Evolutionary conservation across 2,797 vertebrate species (phyloP).

Genomic region (Bradypus variegatus): DNA sequence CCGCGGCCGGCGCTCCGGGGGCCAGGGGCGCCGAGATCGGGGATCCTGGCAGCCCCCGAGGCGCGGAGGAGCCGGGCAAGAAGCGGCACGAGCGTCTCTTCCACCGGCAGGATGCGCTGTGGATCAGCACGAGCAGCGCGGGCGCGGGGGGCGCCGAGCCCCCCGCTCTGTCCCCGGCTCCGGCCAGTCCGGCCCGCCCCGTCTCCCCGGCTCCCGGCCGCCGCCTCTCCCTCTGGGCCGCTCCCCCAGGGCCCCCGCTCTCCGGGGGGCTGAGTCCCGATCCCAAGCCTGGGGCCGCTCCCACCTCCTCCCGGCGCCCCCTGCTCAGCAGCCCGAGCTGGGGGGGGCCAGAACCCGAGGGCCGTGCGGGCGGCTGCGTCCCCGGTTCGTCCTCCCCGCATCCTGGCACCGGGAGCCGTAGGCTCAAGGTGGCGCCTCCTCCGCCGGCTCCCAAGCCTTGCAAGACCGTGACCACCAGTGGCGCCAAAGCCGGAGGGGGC

Average conservation of each 20-base stretch:
- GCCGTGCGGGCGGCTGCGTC: constrained; percentile 55
- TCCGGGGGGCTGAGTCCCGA: constrained; percentile 61
- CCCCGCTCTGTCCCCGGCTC: constrained; percentile 58
- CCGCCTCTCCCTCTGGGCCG: constrained; percentile 61
- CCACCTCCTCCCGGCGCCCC: constrained; percentile 58
- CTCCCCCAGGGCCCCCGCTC: constrained; percentile 46
- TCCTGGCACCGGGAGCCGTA: constrained; percentile 69
- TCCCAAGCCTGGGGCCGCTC: constrained; percentile 55
- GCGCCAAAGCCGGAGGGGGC: constrained; percentile 60
- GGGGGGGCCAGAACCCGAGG: constrained; percentile 60
- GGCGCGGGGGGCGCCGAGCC: constrained; percentile 62
- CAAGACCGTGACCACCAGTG: constrained; percentile 69
- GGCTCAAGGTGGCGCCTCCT: constrained; percentile 72
- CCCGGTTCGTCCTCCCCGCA: constrained; percentile 69
- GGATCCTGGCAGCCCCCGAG: constrained; percentile 73
- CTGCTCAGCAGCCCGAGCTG: constrained; percentile 70
- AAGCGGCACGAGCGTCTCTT: constrained; percentile 75
- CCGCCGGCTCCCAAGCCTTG: constrained; percentile 69
- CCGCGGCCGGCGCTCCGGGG: constrained; percentile 66
- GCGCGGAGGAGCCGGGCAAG: constrained; percentile 66
- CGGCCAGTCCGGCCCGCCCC: constrained; percentile 63
- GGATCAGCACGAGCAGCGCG: constrained; percentile 74
- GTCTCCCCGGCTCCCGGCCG: constrained; percentile 62
- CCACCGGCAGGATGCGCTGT: constrained; percentile 76
- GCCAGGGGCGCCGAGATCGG: constrained; percentile 46